Evolutionary conservation across 2,888 invertebrate genomes (phyloP).

Genomic region (Antitype chi): DNA sequence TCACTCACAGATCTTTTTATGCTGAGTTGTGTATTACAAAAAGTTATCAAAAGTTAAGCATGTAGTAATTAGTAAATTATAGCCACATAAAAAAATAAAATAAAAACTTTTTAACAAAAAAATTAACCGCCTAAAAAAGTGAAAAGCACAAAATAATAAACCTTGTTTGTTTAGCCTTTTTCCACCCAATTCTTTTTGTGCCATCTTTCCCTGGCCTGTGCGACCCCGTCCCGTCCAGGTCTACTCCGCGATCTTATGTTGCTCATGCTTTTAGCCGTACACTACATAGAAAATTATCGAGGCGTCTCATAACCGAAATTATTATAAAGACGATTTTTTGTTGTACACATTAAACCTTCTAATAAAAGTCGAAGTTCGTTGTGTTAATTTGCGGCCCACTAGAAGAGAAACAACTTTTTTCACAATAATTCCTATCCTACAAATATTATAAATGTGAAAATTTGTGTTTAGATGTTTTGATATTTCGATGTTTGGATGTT

Average conservation of each 20-base stretch:
- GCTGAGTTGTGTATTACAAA: no score
- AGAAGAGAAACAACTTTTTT: neutral
- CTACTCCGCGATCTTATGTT: neutral
- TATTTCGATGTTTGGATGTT: no score
- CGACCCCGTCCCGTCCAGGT: neutral
- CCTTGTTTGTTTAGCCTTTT: no score
- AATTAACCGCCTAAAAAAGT: no score
- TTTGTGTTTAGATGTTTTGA: no score
- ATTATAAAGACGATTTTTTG: neutral
- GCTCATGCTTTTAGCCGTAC: neutral
- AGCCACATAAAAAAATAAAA: no score
- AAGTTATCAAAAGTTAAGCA: no score
- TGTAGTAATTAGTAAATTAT: no score
- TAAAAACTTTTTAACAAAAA: no score
- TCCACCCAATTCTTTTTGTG: neutral
- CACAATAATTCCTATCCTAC: slow-evolving; percentile 11
- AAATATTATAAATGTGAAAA: no score
- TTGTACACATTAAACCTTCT: neutral
- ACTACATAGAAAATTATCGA: neutral
- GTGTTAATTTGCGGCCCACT: neutral
- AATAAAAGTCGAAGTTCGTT: neutral
- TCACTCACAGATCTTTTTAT: no score
- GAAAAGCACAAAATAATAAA: no score
- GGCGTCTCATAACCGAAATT: neutral
- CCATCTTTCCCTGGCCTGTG: neutral